phyloP scores from a whole-genome alignment of 2,797 vertebrate species.

The Momotus momota region DNA sequence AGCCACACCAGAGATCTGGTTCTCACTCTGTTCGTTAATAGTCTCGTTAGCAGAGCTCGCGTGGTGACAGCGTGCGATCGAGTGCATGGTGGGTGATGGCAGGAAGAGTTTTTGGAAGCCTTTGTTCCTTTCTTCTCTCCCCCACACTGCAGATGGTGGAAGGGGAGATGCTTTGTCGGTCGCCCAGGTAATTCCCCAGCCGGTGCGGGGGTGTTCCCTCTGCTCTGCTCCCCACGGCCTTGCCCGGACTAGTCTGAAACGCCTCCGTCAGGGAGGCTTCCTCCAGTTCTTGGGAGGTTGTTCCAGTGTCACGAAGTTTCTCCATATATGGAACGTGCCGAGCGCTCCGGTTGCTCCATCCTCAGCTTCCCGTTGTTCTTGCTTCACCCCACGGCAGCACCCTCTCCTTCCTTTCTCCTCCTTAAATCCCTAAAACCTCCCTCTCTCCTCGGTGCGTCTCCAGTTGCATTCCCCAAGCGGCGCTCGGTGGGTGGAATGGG shows the following conservation, averaged over 20 bases:
- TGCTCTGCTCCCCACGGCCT: background rate
- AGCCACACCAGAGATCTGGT: background rate
- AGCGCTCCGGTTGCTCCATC: constrained; percentile 30
- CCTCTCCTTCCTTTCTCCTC: background rate
- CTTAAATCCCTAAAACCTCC: background rate
- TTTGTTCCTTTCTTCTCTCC: background rate
- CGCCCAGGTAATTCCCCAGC: background rate
- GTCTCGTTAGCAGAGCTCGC: background rate
- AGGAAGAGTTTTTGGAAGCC: background rate
- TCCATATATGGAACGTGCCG: constrained; percentile 47
- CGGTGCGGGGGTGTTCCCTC: background rate
- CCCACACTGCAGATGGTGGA: fast-evolving
- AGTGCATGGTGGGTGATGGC: background rate
- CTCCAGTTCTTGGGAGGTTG: background rate
- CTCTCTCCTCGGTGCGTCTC: background rate
- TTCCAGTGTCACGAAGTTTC: constrained; percentile 35
- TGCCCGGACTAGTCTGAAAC: background rate
- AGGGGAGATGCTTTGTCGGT: background rate
- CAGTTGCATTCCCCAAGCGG: background rate
- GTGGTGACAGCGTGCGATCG: background rate
- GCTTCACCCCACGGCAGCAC: background rate
- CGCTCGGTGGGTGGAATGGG: background rate
- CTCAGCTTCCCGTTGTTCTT: background rate
- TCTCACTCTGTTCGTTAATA: fast-evolving
- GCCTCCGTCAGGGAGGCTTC: background rate